Evolutionary conservation across 2,888 invertebrate genomes (phyloP), one percentile per base, ranked within the genome.

Genomic region (Troides oblongomaculatus): DNA sequence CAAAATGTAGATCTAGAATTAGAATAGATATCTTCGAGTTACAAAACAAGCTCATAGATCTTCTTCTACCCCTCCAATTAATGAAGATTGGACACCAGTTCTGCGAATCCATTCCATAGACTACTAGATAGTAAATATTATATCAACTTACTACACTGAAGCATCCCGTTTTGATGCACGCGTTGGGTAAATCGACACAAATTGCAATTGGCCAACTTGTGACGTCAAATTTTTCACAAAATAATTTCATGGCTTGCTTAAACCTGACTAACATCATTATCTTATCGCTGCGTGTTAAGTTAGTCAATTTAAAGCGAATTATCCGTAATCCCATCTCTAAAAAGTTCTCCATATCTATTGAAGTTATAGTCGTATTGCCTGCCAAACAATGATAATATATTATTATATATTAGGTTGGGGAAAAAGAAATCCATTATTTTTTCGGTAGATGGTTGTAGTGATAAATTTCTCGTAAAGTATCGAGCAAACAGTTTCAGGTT

Each of bases 151-250:
- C 77, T 56, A 66, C 67, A 65, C 74, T 73, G 62, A 75, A 71
- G 43, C 74, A 72, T 59, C 86, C 86, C 14, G 86, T 84, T 71
- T 78, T 79, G 14, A 84, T 83, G 66, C 80, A 74, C 21, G 80
- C 81, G 57, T 84, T 86, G 21, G 84, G 84, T 7, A 87, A 73
- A 72, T 85, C 83, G 14, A 84, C 71, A 21, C 79, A 81, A 8
- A 84, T 72, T 8, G 84, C 81, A 14, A 86, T 72, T 2, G 86
- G 86, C 84, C 85, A 85, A 43, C 76, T 73, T 3, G 71, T 64
- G 0, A 83, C 74, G 7, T 79, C 76, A 68, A 81, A 80, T 72
- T 86, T 86, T 30, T 77, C 74, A 67, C 84, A 83, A 62, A 66
- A 66, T 25, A 57, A 50, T 56, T 65, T 69, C 46, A 69, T 43